A percentile compares a stretch with the other conserved stretches of the same genome.
Evolutionary conservation across 2,113 vertebrate genomes (phyloP).

Genomic region (Tretioscincus oriximinensis): DNA sequence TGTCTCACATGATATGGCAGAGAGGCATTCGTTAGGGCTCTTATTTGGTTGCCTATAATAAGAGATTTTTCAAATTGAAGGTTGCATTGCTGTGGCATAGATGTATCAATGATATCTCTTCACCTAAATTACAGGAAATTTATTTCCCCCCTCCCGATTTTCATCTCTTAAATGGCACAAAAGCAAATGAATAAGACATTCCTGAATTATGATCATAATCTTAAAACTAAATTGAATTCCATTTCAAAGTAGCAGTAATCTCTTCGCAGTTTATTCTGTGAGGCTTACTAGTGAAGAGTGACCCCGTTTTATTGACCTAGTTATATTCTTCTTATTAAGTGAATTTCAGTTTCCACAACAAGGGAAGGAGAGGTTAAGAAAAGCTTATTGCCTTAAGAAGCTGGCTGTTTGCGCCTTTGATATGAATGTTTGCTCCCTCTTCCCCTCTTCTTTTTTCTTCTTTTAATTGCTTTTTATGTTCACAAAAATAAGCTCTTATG

Average conservation of each 20-base stretch:
- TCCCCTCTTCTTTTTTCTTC: fast-evolving
- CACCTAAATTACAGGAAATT: constrained; percentile 18
- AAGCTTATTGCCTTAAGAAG: constrained; percentile 32
- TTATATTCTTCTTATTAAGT: constrained; percentile 35
- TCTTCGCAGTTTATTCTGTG: constrained; percentile 24
- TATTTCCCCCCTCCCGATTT: constrained; percentile 36
- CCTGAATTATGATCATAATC: not conserved
- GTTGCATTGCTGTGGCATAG: constrained; percentile 3
- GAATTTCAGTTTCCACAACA: constrained; percentile 33
- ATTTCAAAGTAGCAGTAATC: not conserved
- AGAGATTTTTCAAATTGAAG: constrained; percentile 15
- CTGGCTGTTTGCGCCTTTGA: constrained; percentile 12
- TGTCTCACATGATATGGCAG: not conserved
- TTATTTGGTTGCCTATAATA: not conserved
- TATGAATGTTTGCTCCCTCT: not conserved
- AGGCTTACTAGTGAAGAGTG: constrained; percentile 10
- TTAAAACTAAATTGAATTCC: not conserved
- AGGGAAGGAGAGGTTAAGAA: constrained; percentile 14
- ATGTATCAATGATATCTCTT: constrained; percentile 7
- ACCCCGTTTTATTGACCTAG: not conserved
- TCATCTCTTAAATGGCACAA: not conserved
- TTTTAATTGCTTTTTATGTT: not conserved
- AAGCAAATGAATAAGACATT: constrained; percentile 25
- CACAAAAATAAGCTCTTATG: constrained; percentile 6
- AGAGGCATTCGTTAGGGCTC: not conserved